Percentiles rank a stretch among this genome's conserved stretches.
These are phyloP conservation scores for Sebastes reedi DNA, from an alignment of 2,797 vertebrate genomes.

Conservation along the genomic window DNA sequence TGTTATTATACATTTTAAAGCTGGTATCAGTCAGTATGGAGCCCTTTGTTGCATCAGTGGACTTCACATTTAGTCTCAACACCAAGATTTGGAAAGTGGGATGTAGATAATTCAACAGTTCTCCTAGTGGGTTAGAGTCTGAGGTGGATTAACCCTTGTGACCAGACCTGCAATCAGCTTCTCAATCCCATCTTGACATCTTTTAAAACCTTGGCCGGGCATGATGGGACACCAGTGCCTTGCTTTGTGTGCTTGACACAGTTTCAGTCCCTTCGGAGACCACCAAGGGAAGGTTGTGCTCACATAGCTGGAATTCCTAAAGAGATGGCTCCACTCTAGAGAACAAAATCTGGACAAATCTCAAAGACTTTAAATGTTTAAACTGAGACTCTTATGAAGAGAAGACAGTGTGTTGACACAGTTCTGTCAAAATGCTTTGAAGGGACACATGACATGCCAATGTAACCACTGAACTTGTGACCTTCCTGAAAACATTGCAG, in stretches of 20 bases:
- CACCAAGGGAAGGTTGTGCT: constrained; percentile 29
- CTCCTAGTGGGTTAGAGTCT: not conserved
- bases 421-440: not conserved
- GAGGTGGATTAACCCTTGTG: constrained; percentile 1
- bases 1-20: not conserved
- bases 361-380: not conserved
- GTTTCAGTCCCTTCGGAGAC: constrained; percentile 22
- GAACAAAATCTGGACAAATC: constrained; percentile 20
- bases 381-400: not conserved
- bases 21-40: not conserved
- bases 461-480: not conserved
- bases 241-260: constrained; percentile 21
- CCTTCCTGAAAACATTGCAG: not conserved
- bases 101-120: not conserved
- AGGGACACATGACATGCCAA: not conserved
- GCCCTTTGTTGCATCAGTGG: no score
- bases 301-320: constrained; percentile 53
- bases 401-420: not conserved
- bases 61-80: not conserved
- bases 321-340: not conserved
- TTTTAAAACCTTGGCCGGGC: not conserved
- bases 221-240: not conserved
- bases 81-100: not conserved
- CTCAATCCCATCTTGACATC: constrained; percentile 6
- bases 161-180: not conserved